A percentile compares a stretch with the other conserved stretches of the same genome.
Conservation (phyloP, 2,888 invertebrate genomes). For the Dynastes tityus region DNA sequence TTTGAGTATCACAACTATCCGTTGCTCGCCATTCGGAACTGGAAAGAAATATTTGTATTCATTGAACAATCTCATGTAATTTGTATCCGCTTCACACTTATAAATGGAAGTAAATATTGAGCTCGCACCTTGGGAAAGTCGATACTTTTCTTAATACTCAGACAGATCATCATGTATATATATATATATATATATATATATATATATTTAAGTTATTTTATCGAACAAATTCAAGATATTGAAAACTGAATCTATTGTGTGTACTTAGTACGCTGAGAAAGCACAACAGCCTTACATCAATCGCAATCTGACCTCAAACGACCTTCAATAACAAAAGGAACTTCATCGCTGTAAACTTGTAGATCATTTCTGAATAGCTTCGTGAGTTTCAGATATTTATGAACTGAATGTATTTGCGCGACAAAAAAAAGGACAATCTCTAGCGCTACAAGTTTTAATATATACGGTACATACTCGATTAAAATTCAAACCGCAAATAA, state of each 20-base stretch:
- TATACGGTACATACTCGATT: background rate
- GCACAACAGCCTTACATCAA: slow-evolving; percentile 6
- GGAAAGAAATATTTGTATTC: too few relatives aligned
- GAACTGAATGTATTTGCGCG: slow-evolving; percentile 16
- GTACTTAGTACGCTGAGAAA: slow-evolving; percentile 3
- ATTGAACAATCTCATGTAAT: too few relatives aligned
- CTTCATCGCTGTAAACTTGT: slow-evolving; percentile 24
- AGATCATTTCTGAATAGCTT: slow-evolving; percentile 48
- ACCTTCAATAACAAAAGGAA: slow-evolving; percentile 35
- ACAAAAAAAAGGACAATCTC: slow-evolving; percentile 1
- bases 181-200: too few relatives aligned
- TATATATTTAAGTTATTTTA: too few relatives aligned
- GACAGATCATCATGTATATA: too few relatives aligned
- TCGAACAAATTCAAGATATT: background rate
- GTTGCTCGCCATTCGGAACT: too few relatives aligned
- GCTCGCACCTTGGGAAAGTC: too few relatives aligned
- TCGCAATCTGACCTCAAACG: slow-evolving; percentile 44
- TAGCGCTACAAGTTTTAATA: background rate
- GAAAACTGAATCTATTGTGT: background rate
- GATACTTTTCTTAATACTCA: too few relatives aligned
- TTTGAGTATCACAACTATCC: too few relatives aligned
- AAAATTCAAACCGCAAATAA: slow-evolving; percentile 18
- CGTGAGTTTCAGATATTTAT: slow-evolving; percentile 47
- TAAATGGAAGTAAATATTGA: too few relatives aligned
- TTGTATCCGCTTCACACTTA: too few relatives aligned